These are phyloP conservation scores for Malacosoma neustria DNA, from an alignment of 2,888 invertebrate genomes.

Conservation along the genomic window DNA sequence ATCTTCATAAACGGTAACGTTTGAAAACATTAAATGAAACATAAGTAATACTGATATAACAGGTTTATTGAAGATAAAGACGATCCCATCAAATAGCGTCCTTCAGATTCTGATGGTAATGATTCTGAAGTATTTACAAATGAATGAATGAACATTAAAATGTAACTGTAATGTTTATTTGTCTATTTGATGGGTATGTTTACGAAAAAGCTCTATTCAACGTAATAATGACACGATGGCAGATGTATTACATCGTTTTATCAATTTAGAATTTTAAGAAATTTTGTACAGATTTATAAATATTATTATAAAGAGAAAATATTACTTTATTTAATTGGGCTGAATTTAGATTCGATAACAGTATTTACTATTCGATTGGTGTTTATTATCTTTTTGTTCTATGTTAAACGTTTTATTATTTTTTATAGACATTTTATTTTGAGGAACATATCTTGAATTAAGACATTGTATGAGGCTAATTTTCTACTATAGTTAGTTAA, in stretches of 20 bases:
- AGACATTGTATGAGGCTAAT: too few species aligned
- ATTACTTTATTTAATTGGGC: too few species aligned
- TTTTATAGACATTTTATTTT: too few species aligned
- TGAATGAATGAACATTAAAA: conserved; percentile 36
- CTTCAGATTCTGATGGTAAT: conserved; percentile 19
- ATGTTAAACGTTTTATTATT: too few species aligned
- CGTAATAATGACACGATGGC: conserved; percentile 28
- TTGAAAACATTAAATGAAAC: not conserved
- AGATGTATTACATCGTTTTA: conserved; percentile 1
- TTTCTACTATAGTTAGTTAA: too few species aligned
- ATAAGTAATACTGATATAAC: conserved; percentile 40
- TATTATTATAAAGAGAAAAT: too few species aligned
- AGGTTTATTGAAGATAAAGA: conserved; percentile 46
- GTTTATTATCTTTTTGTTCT: too few species aligned
- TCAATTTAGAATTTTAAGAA: too few species aligned
- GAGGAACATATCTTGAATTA: too few species aligned
- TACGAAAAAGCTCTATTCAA: conserved; percentile 33
- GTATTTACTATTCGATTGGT: too few species aligned
- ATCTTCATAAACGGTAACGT: conserved; percentile 37
- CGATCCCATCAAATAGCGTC: conserved; percentile 33
- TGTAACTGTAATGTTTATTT: conserved; percentile 14
- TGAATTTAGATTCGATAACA: too few species aligned
- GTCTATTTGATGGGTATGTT: conserved; percentile 23
- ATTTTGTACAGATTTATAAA: too few species aligned
- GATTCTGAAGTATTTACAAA: conserved; percentile 44